Evolutionary conservation across 2,113 vertebrate genomes (phyloP).

Genomic region (Smithornis capensis): DNA sequence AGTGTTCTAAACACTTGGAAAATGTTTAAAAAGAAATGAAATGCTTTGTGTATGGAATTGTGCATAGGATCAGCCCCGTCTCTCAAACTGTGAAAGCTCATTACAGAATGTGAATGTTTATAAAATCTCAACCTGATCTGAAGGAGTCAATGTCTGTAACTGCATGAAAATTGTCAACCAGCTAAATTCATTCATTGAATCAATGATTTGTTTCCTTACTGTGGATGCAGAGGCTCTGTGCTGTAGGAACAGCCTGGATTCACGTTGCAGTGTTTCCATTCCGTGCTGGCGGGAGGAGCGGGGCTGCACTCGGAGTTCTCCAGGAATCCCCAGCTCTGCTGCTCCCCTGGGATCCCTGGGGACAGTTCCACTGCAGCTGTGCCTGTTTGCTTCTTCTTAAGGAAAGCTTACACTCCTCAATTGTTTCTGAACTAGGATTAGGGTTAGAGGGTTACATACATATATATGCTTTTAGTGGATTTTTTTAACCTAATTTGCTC

Average conservation of each 20-base stretch:
- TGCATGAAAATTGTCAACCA: conserved; percentile 19
- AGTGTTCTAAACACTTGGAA: background rate
- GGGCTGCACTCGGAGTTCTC: background rate
- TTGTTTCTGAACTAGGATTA: conserved; percentile 34
- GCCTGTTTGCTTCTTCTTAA: background rate
- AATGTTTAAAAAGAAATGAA: background rate
- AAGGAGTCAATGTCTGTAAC: conserved; percentile 58
- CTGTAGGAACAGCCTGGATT: background rate
- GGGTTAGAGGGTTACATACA: conserved; percentile 42
- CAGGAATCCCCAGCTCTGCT: background rate
- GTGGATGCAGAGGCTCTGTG: background rate
- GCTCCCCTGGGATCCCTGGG: background rate
- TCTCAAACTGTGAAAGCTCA: conserved; percentile 76
- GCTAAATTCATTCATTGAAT: conserved; percentile 33
- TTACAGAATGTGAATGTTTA: conserved; percentile 78
- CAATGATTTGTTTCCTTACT: conserved; percentile 23
- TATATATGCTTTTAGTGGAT: conserved; percentile 49
- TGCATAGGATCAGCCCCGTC: conserved; percentile 17
- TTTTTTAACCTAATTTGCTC: conserved; percentile 24
- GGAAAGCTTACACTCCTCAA: background rate
- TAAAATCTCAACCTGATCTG: conserved; percentile 57
- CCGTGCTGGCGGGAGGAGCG: background rate
- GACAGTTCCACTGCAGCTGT: conserved; percentile 16
- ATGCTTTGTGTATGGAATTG: background rate
- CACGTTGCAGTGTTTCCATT: conserved; percentile 24